phyloP scores from a whole-genome alignment of 2,888 invertebrate genomes.

The Galeopsomyia nigrocyanea region DNA sequence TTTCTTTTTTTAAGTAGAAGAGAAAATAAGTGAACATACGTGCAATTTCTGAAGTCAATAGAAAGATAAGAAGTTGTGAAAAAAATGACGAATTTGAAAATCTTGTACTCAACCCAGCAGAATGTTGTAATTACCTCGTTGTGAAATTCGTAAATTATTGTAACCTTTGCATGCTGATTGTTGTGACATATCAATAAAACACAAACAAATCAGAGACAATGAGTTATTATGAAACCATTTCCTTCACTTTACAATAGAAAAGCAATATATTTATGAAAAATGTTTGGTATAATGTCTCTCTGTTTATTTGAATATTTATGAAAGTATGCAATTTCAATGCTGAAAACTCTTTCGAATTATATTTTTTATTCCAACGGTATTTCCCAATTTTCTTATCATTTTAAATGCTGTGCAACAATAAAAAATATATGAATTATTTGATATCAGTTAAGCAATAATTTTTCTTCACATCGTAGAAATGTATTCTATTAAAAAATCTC shows the following conservation, averaged over 20 bases:
- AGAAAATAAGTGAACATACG: background rate
- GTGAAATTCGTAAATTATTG: constrained; percentile 56
- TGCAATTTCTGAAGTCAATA: constrained; percentile 2
- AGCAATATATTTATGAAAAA: too few relatives aligned
- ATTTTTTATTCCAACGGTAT: too few relatives aligned
- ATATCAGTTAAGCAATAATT: too few relatives aligned
- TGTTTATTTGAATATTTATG: too few relatives aligned
- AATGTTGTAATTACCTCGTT: constrained; percentile 52
- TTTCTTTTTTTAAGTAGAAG: background rate
- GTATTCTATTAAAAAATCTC: too few relatives aligned
- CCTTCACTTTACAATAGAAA: background rate
- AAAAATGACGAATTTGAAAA: constrained; percentile 34
- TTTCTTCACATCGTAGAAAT: too few relatives aligned
- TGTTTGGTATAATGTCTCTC: too few relatives aligned
- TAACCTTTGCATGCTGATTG: constrained; percentile 64
- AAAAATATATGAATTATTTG: too few relatives aligned
- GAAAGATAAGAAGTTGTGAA: background rate
- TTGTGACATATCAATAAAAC: constrained; percentile 62
- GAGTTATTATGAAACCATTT: constrained; percentile 6
- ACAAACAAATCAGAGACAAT: constrained; percentile 29
- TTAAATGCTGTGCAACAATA: too few relatives aligned
- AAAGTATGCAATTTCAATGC: too few relatives aligned
- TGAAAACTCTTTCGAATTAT: too few relatives aligned
- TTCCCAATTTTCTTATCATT: too few relatives aligned
- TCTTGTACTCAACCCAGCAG: constrained; percentile 40